Base-by-base conservation (phyloP, 2,797 vertebrate species). In the Oryzias sinensis region DNA sequence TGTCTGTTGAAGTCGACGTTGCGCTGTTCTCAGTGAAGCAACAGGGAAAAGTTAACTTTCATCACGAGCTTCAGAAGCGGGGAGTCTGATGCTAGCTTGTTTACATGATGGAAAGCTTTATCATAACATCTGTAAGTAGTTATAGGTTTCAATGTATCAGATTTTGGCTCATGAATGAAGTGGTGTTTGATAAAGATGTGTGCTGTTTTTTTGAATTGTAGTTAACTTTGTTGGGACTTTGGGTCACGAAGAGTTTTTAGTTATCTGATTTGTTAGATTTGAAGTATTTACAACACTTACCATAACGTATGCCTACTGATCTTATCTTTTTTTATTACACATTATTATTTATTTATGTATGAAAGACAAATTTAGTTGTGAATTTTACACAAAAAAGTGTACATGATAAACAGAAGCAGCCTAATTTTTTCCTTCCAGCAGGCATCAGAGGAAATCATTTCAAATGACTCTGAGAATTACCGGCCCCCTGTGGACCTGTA, bases 51-150 rank as follows among this genome's bases (percentile, higher is more conserved):
- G 60, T 70, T 55, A 18, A 62, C 51, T 52, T 70, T 70, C 44
- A 68, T 65, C 51, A 68, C n/a, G 53, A 72, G 59, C 50, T 53
- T 70, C 40, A 68, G 65, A 69, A 64, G 49, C 52, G 4, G 24
- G 59, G 72, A 72, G 40, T 92, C 91, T 93, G 88, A 95, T 94
- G 92, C 92, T 94, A 90, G 88, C 92, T 74, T 89, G 88, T 93
- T 88, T 92, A 92, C 91, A 94, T 90, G 89, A 99, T 99, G 97
- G 96, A 99, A 77, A 92, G 94, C 84, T 98, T 93, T 90, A 91
- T 95, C 85, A 93, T 96, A 86, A 84, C 95, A 78, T 83, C 95
- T 87, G 96, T 98, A 85, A 98, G 96, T 88, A 41, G 13, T 56
- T 17, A 6, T 40, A 59, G 0, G 72, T 82, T 22, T 72, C 25